Base-by-base conservation (phyloP, 2,888 invertebrate species). In the Cordilura impudica region DNA sequence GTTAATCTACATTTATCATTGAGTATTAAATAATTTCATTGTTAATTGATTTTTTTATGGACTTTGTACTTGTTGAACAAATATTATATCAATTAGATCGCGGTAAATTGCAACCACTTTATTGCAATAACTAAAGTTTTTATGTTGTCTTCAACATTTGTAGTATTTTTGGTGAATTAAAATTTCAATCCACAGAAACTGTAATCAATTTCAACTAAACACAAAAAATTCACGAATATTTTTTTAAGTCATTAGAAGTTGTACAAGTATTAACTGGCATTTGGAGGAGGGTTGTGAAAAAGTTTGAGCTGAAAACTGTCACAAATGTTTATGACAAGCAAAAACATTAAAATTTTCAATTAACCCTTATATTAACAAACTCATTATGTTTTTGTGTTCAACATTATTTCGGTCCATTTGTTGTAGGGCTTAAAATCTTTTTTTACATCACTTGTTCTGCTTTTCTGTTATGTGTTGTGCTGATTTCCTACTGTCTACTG, bases 291-390 rank as follows among this genome's bases (percentile, higher is more conserved):
- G 14, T 43, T 14, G 6, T 2, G n/a, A 12, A 51, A 51, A 51
- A 51, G 10, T 45, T 67, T 35, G 23, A 49, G 31, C 49, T 69
- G 31, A 39, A 54, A 69, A 54, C n/a, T 39, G 75, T 69, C 26
- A 49, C 75, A 75, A 69, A 61, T 75, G 75, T 67, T 61, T 67
- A 47, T 67, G 67, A 67, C 60, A 74, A 69, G 61, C 26, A 31
- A 54, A 63, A 61, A 61, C 35, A 65, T 72, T 60, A 61, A 70
- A 70, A 70, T 65, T 56, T 61, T 23, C 60, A 61, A 67, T 67
- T 67, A 61, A 60, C 67, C 74, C 74, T 49, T 56, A 54, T 35
- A 67, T 54, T 69, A 56, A 39, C 19, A 45, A 39, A 29, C 18
- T 61, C 71, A 71, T 71, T 71, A 45, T 54, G 60, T 49, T 1